phyloP scores from a whole-genome alignment of 2,888 invertebrate genomes.

The Stenurella melanura region DNA sequence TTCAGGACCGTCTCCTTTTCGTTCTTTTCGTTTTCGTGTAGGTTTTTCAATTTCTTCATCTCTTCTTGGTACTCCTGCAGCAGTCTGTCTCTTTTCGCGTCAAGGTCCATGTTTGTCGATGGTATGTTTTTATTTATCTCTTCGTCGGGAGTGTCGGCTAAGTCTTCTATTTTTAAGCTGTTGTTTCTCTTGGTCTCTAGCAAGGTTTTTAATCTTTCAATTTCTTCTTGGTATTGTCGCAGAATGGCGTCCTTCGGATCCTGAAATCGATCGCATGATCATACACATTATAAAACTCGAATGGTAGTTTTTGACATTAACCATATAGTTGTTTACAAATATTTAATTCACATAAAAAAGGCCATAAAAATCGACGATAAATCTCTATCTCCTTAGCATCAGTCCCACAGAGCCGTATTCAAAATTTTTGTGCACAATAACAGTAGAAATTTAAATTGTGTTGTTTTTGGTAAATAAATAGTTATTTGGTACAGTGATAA shows the following conservation, averaged over 20 bases:
- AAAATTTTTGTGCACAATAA: too few species aligned
- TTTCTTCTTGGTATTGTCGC: slow-evolving; percentile 89
- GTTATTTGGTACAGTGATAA: too few species aligned
- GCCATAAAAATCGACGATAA: too few species aligned
- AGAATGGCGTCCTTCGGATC: slow-evolving; percentile 93
- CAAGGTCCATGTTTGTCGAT: slow-evolving; percentile 58
- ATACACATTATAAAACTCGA: background rate
- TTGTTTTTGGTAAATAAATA: too few species aligned
- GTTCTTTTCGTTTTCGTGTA: slow-evolving; percentile 71
- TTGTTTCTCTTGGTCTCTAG: slow-evolving; percentile 70
- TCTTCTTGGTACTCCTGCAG: slow-evolving; percentile 76
- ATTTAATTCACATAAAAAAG: too few species aligned
- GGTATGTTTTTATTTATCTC: slow-evolving; percentile 58
- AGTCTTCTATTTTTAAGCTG: slow-evolving; percentile 63
- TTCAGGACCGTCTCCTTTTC: slow-evolving; percentile 71
- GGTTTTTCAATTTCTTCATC: slow-evolving; percentile 72
- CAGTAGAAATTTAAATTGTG: too few species aligned
- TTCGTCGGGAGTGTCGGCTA: slow-evolving; percentile 53
- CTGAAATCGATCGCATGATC: slow-evolving; percentile 53
- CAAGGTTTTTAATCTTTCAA: slow-evolving; percentile 80
- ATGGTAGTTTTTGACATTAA: background rate
- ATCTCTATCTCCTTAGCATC: too few species aligned
- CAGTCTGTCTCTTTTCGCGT: slow-evolving; percentile 69
- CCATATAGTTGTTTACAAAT: too few species aligned
- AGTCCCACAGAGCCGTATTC: too few species aligned